A percentile compares a stretch with the other conserved stretches of the same genome.
Conservation (phyloP, 2,113 vertebrate species). For the Hiodon tergisus region DNA sequence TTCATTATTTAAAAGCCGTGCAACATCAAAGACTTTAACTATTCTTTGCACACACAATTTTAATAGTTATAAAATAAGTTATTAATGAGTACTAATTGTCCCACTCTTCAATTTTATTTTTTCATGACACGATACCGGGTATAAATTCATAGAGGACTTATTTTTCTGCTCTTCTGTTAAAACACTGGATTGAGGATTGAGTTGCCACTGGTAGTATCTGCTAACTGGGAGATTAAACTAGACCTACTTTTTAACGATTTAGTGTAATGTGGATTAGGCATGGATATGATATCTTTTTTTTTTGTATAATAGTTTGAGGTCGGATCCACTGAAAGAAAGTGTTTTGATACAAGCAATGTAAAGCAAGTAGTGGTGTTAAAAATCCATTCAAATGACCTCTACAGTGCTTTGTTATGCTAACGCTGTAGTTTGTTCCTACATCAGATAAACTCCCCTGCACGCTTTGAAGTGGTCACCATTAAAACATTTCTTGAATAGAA, state of each 20-base stretch:
- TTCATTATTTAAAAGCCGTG: conserved; percentile 58
- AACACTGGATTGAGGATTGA: neutral
- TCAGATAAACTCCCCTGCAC: conserved; percentile 29
- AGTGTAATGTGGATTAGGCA: conserved; percentile 41
- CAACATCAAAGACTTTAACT: conserved; percentile 56
- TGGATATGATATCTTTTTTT: conserved; percentile 30
- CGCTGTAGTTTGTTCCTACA: conserved; percentile 50
- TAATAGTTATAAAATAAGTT: conserved; percentile 58
- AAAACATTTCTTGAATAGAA: conserved; percentile 29
- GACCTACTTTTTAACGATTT: conserved; percentile 23
- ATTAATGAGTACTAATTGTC: conserved; percentile 62
- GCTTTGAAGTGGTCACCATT: conserved; percentile 54
- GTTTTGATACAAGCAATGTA: conserved; percentile 34
- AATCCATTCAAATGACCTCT: conserved; percentile 39
- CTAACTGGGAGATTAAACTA: conserved; percentile 38
- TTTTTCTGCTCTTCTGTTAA: conserved; percentile 28
- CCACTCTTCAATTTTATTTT: conserved; percentile 35
- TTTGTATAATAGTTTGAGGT: conserved; percentile 13
- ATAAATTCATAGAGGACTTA: conserved; percentile 30
- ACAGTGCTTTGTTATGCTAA: conserved; percentile 42
- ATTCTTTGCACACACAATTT: conserved; percentile 53
- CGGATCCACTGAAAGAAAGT: conserved; percentile 12
- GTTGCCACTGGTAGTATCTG: conserved; percentile 5
- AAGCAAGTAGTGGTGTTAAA: conserved; percentile 37
- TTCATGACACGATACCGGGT: neutral